Percentiles rank a stretch among this genome's conserved stretches.
Conservation (phyloP, 2,888 invertebrate species). For the Gryllus longicercus region DNA sequence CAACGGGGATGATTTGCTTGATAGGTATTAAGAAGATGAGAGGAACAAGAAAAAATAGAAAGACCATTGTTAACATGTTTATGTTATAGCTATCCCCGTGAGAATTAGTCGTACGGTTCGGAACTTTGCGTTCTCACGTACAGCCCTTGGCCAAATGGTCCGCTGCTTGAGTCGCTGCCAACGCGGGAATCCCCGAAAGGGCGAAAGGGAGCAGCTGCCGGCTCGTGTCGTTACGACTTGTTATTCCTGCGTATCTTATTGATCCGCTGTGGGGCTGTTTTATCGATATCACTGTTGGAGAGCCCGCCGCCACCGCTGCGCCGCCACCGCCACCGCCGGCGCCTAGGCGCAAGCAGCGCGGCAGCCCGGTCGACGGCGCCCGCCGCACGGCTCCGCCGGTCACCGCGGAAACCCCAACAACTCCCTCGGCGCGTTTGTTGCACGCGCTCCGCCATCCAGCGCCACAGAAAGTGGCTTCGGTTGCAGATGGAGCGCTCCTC, state of each 20-base stretch:
- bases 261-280: not conserved
- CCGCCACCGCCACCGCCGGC: not conserved
- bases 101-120: too few species aligned
- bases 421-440: too few species aligned
- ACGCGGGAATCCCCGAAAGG: not conserved
- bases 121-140: too few species aligned
- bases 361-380: not conserved
- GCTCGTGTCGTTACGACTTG: not conserved
- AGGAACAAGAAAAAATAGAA: too few species aligned
- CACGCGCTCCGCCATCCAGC: too few species aligned
- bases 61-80: too few species aligned
- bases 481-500: too few species aligned
- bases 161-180: not conserved
- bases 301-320: not conserved
- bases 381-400: not conserved
- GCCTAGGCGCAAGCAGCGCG: not conserved
- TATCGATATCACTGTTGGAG: slow-evolving; percentile 8
- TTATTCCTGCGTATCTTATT: not conserved
- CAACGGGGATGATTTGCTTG: too few species aligned
- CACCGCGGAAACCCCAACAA: not conserved
- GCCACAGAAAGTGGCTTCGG: too few species aligned
- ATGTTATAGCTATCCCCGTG: too few species aligned
- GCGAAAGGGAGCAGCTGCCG: not conserved
- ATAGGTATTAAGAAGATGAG: too few species aligned
- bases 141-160: too few species aligned